A percentile compares a stretch with the other conserved stretches of the same genome.
Evolutionary conservation across 2,113 vertebrate species (phyloP).

Genomic region (Syngnathus scovelli): DNA sequence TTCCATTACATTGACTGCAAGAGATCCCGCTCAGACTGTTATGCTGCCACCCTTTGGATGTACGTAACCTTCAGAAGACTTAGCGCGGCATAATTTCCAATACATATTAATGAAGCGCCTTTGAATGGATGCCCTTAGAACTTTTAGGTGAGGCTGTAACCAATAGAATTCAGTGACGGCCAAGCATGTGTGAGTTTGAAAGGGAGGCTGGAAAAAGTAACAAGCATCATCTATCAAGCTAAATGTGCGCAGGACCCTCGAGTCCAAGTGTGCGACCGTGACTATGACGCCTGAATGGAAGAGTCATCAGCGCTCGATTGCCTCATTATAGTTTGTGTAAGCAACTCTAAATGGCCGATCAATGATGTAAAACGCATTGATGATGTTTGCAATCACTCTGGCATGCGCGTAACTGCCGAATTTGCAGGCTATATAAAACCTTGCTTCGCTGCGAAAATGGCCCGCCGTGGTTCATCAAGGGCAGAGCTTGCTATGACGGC

Average conservation of each 20-base stretch:
- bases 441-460: conserved; percentile 43
- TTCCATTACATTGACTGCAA: conserved; percentile 27
- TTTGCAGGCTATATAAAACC: conserved; percentile 20
- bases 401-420: conserved; percentile 9
- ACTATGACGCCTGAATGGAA: conserved; percentile 24
- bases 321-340: conserved; percentile 24
- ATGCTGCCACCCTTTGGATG: conserved; percentile 22
- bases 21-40: conserved; percentile 33
- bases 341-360: conserved; percentile 28
- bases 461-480: conserved; percentile 42
- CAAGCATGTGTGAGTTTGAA: conserved; percentile 34
- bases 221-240: conserved; percentile 58
- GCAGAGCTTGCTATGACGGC: conserved; percentile 8
- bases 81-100: conserved; percentile 72
- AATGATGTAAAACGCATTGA: conserved; percentile 33
- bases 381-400: conserved; percentile 12
- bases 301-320: conserved; percentile 14
- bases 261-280: conserved; percentile 43
- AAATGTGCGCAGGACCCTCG: conserved; percentile 18
- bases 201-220: conserved; percentile 21
- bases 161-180: conserved; percentile 47
- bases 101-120: conserved; percentile 73
- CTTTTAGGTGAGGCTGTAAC: conserved; percentile 46
- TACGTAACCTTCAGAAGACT: conserved; percentile 59
- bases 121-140: conserved; percentile 71